Conservation (phyloP, 2,113 vertebrate genomes). For the Poecile atricapillus region DNA sequence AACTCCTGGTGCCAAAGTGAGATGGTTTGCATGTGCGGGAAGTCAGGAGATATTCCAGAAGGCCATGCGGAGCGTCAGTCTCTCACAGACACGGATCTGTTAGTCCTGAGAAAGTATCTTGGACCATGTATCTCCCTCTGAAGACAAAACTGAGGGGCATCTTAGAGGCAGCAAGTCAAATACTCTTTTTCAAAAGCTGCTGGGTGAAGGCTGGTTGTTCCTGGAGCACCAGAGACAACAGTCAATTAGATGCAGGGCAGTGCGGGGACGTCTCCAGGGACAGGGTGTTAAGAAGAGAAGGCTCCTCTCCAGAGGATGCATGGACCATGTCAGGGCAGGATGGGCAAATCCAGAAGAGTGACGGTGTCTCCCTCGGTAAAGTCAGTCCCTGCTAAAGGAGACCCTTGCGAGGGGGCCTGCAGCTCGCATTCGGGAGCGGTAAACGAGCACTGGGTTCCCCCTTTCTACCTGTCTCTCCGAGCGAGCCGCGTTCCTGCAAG, state of each 20-base stretch:
- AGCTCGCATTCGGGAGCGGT: neutral
- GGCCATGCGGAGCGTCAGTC: neutral
- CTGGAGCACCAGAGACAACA: neutral
- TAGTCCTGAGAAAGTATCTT: neutral
- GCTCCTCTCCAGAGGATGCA: neutral
- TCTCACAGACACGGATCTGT: accelerated
- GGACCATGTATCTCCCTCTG: neutral
- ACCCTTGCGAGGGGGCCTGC: neutral
- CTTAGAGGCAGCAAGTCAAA: neutral
- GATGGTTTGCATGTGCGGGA: neutral
- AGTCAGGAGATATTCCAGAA: neutral
- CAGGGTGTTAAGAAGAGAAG: neutral
- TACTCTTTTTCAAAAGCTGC: neutral
- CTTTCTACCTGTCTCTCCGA: neutral
- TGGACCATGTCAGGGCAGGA: neutral
- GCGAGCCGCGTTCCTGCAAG: neutral
- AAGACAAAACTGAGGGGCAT: neutral
- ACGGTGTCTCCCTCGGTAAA: neutral
- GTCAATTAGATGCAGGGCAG: neutral
- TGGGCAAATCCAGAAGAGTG: neutral
- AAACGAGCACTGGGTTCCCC: neutral
- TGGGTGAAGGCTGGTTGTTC: neutral
- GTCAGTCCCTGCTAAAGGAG: neutral
- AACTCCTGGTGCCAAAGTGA: neutral
- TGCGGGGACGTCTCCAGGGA: neutral